Base-by-base conservation (phyloP, 1,140 invertebrate species). In the Drosophila cardini region DNA sequence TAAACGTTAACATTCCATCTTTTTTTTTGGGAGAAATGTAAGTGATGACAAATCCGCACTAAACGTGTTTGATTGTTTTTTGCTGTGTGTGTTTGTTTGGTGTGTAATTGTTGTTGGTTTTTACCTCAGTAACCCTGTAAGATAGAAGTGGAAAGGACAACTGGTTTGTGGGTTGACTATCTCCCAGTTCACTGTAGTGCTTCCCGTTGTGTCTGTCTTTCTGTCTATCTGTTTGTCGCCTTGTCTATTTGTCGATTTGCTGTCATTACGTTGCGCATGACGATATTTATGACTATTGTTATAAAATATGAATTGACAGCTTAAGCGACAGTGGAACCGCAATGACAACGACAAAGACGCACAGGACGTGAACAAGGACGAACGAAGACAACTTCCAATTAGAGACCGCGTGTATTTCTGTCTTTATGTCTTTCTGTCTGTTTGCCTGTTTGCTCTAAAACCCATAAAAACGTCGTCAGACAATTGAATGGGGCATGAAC, bases 261-360 rank as follows among this genome's bases (percentile, higher is more conserved):
- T 89, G 84, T 89, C 84, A 89, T 89, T 89, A 80, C 83, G 79
- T 72, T 78, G 83, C 79, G 76, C 86, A 89, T 77, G 84, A 77
- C 80, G 80, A 90, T 89, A 89, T 89, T 89, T 89, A 89, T 89
- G 84, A 89, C 84, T 84, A 89, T 89, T 89, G 84, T 89, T 89
- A 82, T 79, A 89, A 89, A 89, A 89, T 89, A 89, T 89, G 84
- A 89, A 89, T 89, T 89, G 84, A 89, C 84, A 89, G 85, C 65
- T 71, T 75, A 81, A 64, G 60, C 76, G 76, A 82, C 70, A 76
- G 62, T 45, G 67, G 36, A 48, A 40, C 61, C n/a, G 38, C 70
- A 58, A 50, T 63, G 64, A 78, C 62, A 61, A 52, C 57, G 68
- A 65, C 68, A 65, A 30, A 38, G 36, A 43, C 15, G 11, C 58